These are phyloP conservation scores for Elysia crispata DNA, from an alignment of 2,888 invertebrate genomes.

Conservation along the genomic window DNA sequence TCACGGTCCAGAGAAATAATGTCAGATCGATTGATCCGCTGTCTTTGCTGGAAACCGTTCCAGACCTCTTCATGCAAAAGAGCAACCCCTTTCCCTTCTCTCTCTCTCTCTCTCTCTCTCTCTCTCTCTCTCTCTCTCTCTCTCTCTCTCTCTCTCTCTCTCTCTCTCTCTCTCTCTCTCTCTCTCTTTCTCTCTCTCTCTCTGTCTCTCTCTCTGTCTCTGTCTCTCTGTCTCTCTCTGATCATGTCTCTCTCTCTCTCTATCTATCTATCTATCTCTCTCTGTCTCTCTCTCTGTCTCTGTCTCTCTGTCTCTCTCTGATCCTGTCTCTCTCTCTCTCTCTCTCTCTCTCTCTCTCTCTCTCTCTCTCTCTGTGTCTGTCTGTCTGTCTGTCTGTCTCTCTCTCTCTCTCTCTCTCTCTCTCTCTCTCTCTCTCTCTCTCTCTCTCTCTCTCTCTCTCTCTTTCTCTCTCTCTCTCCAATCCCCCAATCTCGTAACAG, in stretches of 20 bases:
- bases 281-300: not conserved
- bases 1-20: too few relatives aligned
- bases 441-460: conserved; percentile 14
- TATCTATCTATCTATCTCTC: too few relatives aligned
- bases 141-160: conserved; percentile 9
- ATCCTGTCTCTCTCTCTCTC: too few relatives aligned
- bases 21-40: too few relatives aligned
- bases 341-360: conserved; percentile 42
- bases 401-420: conserved; percentile 13
- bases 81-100: not conserved
- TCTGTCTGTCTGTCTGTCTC: not conserved
- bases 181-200: not conserved
- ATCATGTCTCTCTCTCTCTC: too few relatives aligned
- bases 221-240: conserved; percentile 29
- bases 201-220: conserved; percentile 20
- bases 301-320: conserved; percentile 40
- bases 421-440: conserved; percentile 20
- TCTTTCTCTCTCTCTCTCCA: conserved; percentile 21
- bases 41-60: too few relatives aligned
- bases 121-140: conserved; percentile 9
- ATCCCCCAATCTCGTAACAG: too few relatives aligned
- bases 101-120: not conserved
- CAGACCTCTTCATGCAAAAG: not conserved
- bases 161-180: conserved; percentile 9
- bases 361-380: not conserved